Evolutionary conservation across 2,888 invertebrate species (phyloP), one percentile per base, ranked within the genome.

Genomic region (Tryphoninae sp.): DNA sequence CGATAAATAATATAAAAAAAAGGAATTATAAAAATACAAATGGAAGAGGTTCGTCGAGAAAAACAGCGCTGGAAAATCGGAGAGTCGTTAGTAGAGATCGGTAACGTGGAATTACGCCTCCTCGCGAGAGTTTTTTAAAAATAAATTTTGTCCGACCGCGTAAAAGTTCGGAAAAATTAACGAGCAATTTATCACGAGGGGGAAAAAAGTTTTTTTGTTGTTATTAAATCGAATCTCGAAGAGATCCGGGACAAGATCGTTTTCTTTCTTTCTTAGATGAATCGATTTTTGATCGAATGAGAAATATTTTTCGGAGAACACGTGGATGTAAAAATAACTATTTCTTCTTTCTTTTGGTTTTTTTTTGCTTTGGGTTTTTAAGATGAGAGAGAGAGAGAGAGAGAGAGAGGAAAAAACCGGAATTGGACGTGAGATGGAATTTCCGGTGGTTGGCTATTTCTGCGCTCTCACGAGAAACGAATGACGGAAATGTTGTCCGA

Each of bases 1-100:
- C 55, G 8, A 58, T 59, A 22, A 68, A 59, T 26, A 49, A 33
- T 22, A 71, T n/a, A n/a, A n/a, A 71, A 19, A 19, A 19, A 19
- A 1, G 19, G 19, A 19, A 19, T 19, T 19, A 19, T 1, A 19
- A 19, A 19, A 19, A 61, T 67, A 62, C 65, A 59, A 40, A 26
- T 40, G 49, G 4, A 49, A 61, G 2, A 26, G 2, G 53, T n/a
- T 23, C 69, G 69, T 55, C 16, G 11, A 61, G 51, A 58, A 64
- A 69, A 81, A 73, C 13, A 42, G 59, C 33, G 40, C 62, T 81
- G 62, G 81, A 65, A 81, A 73, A 81, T 73, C 55, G 7, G 16
- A 53, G 58, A 19, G 67, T 61, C 72, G 67, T 67, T 76, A 42
- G 22, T 55, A 11, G 19, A 33, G 33, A 76, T 45, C 59, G 58